Evolutionary conservation across 2,888 invertebrate genomes (phyloP).

Genomic region (Antheraea yamamai): DNA sequence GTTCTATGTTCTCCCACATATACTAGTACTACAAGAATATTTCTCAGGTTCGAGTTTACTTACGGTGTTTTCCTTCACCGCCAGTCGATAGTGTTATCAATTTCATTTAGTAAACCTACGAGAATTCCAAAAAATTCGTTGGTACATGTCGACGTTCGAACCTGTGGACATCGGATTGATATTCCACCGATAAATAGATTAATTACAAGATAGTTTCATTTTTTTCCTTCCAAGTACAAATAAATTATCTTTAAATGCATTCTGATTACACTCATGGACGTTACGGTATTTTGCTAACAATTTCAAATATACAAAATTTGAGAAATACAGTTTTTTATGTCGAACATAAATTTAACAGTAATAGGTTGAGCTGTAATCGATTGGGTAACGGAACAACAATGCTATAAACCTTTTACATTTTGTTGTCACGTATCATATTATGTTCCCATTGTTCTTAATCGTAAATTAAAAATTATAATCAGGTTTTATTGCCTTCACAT

Average conservation of each 20-base stretch:
- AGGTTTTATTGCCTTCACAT: conserved; percentile 5
- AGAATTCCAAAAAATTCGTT: too few species aligned
- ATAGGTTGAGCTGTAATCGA: neutral
- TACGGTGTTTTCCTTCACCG: too few species aligned
- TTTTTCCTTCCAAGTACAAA: neutral
- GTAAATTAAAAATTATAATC: conserved; percentile 32
- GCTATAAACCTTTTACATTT: neutral
- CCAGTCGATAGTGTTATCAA: neutral
- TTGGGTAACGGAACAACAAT: neutral
- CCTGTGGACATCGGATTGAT: too few species aligned
- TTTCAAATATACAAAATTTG: neutral
- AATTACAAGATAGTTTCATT: too few species aligned
- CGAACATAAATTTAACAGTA: conserved; percentile 15
- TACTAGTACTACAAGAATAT: too few species aligned
- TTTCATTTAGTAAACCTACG: neutral
- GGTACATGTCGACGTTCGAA: too few species aligned
- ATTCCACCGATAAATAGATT: too few species aligned
- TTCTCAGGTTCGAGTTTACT: too few species aligned
- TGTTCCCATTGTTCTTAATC: conserved; percentile 34
- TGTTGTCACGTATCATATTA: conserved; percentile 37
- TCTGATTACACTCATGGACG: too few species aligned
- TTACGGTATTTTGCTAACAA: neutral
- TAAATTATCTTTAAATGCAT: neutral
- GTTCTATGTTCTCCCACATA: too few species aligned
- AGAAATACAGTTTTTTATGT: conserved; percentile 15